Conservation (phyloP, 2,113 vertebrate species). For the Marmota flaviventris region DNA sequence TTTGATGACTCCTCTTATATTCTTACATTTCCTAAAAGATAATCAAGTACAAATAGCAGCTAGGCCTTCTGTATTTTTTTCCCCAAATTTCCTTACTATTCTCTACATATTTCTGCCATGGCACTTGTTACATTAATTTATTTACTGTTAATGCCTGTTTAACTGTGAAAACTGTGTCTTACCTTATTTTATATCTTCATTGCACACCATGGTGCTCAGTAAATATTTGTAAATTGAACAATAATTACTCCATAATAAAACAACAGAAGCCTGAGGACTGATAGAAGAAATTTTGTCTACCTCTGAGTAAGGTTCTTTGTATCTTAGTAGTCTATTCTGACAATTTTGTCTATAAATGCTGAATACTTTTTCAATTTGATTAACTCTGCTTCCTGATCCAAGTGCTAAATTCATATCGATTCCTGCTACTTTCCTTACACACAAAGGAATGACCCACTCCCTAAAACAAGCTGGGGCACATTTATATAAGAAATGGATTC, state of each 20-base stretch:
- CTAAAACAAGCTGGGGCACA: conserved; percentile 11
- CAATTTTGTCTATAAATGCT: not conserved
- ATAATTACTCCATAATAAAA: not conserved
- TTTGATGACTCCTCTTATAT: not conserved
- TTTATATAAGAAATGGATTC: not conserved
- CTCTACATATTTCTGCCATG: not conserved
- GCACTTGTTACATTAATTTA: not conserved
- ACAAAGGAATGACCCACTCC: not conserved
- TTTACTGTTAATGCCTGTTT: conserved; percentile 14
- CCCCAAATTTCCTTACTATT: not conserved
- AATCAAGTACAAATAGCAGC: not conserved
- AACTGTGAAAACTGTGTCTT: not conserved
- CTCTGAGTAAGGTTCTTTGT: not conserved
- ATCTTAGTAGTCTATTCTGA: not conserved
- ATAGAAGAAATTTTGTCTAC: not conserved
- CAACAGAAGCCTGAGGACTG: not conserved
- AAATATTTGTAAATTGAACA: conserved; percentile 42
- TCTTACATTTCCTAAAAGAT: not conserved
- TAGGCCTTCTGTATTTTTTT: not conserved
- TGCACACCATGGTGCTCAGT: not conserved
- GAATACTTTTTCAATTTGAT: not conserved
- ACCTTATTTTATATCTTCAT: not conserved
- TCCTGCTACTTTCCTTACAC: not conserved
- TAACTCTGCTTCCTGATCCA: not conserved
- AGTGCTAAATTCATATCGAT: not conserved